Conservation (phyloP, 2,797 vertebrate species). For the Siniperca undulata region DNA sequence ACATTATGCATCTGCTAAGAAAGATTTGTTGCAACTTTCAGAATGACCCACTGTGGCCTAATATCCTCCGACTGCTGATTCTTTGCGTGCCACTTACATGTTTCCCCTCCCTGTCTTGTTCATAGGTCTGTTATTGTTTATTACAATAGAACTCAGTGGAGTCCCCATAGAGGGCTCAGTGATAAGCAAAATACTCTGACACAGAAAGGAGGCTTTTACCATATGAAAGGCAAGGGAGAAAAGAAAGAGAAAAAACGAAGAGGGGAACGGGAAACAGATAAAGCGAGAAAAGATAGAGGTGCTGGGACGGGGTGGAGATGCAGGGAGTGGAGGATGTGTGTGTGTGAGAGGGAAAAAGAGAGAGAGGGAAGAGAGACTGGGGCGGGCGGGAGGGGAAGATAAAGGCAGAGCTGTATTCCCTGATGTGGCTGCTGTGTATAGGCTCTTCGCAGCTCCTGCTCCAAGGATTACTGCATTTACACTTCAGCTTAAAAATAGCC, state of each 20-base stretch:
- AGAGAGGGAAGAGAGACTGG: slow-evolving; percentile 22
- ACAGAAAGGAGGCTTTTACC: slow-evolving; percentile 75
- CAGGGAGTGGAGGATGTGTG: slow-evolving; percentile 31
- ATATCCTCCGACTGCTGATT: slow-evolving; percentile 63
- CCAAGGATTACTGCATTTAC: slow-evolving; percentile 87
- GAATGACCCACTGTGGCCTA: slow-evolving; percentile 62
- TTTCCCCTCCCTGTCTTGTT: slow-evolving; percentile 71
- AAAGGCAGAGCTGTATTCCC: slow-evolving; percentile 77
- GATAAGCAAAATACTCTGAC: slow-evolving; percentile 74
- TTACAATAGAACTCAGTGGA: slow-evolving; percentile 67
- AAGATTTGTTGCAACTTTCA: slow-evolving; percentile 35
- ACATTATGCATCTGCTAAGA: slow-evolving; percentile 22
- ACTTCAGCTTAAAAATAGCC: slow-evolving; percentile 89
- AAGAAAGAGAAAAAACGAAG: slow-evolving; percentile 36
- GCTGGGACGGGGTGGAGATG: slow-evolving; percentile 39
- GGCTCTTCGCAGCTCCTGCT: slow-evolving; percentile 80
- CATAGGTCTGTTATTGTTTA: slow-evolving; percentile 76
- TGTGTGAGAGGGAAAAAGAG: not conserved
- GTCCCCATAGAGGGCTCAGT: slow-evolving; percentile 64
- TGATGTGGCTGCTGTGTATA: slow-evolving; percentile 77
- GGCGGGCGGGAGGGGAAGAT: slow-evolving; percentile 52
- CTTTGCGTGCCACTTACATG: slow-evolving; percentile 61
- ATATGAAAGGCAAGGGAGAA: slow-evolving; percentile 71
- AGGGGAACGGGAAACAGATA: slow-evolving; percentile 50
- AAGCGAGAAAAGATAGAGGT: slow-evolving; percentile 65